Conservation (phyloP, 2,113 vertebrate genomes). For the Pseudorhombus dupliciocellatus region DNA sequence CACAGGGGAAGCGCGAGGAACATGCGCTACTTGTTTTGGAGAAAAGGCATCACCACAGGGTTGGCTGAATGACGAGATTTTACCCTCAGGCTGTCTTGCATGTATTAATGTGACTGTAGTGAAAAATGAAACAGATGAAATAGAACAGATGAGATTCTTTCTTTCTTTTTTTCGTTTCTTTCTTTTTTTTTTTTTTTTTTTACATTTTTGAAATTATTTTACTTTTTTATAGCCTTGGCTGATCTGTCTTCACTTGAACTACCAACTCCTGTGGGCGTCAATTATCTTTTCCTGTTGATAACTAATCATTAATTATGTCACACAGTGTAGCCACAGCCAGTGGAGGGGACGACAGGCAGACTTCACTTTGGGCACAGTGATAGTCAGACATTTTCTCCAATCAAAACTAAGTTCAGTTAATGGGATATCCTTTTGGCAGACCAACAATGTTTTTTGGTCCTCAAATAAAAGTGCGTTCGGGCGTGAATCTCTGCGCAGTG, state of each 20-base stretch:
- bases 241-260: conserved; percentile 59
- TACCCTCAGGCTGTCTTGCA: conserved; percentile 33
- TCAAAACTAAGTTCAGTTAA: conserved; percentile 55
- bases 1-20: conserved; percentile 19
- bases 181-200: conserved; percentile 8
- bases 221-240: conserved; percentile 46
- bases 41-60: conserved; percentile 35
- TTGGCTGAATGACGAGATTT: conserved; percentile 37
- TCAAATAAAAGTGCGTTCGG: conserved; percentile 6
- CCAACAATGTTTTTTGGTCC: conserved; percentile 25
- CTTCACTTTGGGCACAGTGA: conserved; percentile 53
- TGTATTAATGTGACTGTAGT: conserved; percentile 46
- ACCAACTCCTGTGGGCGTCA: conserved; percentile 62
- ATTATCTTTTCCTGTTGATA: conserved; percentile 68
- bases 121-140: conserved; percentile 40
- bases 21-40: conserved; percentile 26
- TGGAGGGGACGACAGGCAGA: conserved; percentile 42
- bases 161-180: conserved; percentile 5
- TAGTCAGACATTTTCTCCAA: conserved; percentile 57
- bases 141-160: conserved; percentile 28
- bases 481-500: conserved; percentile 21
- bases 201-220: conserved; percentile 24
- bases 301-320: conserved; percentile 73
- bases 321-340: conserved; percentile 33
- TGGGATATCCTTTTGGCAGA: conserved; percentile 23